phyloP scores from a whole-genome alignment of 2,113 vertebrate species.

The Hippocampus guttulatus region DNA sequence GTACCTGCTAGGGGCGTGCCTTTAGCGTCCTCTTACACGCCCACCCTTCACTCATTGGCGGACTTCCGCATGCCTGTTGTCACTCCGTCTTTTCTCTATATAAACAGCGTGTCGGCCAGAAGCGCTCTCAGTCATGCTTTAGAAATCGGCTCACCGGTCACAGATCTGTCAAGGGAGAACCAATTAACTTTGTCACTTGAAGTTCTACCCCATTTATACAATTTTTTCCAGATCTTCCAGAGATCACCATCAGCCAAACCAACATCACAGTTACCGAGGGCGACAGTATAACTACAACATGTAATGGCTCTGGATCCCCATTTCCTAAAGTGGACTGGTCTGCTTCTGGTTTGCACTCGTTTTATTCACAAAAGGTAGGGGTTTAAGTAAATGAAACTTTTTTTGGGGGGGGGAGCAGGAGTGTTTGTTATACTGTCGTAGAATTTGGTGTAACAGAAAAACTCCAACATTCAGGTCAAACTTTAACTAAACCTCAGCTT shows the following conservation, averaged over 20 bases:
- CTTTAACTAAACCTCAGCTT: neutral
- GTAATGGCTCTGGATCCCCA: slow-evolving; percentile 86
- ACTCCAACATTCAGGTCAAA: neutral
- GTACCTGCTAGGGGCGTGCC: no score
- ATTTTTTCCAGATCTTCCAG: slow-evolving; percentile 78
- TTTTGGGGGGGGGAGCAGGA: neutral
- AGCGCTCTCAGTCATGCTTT: no score
- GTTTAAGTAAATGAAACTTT: neutral
- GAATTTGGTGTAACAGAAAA: neutral
- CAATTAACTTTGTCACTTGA: neutral
- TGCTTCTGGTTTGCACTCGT: slow-evolving; percentile 81
- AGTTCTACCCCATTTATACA: neutral
- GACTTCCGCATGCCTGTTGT: no score
- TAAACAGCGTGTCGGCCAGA: no score
- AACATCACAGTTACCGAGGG: slow-evolving; percentile 89
- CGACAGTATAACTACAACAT: slow-evolving; percentile 81
- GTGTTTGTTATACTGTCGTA: neutral
- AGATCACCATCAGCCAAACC: slow-evolving; percentile 88
- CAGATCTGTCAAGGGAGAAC: no score
- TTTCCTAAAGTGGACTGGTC: slow-evolving; percentile 94
- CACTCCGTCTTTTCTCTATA: no score
- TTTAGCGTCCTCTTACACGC: no score
- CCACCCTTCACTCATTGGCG: no score
- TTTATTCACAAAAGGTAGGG: slow-evolving; percentile 81
- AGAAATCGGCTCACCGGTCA: no score